phyloP scores from a whole-genome alignment of 2,888 invertebrate species.

The Halocaridina rubra region DNA sequence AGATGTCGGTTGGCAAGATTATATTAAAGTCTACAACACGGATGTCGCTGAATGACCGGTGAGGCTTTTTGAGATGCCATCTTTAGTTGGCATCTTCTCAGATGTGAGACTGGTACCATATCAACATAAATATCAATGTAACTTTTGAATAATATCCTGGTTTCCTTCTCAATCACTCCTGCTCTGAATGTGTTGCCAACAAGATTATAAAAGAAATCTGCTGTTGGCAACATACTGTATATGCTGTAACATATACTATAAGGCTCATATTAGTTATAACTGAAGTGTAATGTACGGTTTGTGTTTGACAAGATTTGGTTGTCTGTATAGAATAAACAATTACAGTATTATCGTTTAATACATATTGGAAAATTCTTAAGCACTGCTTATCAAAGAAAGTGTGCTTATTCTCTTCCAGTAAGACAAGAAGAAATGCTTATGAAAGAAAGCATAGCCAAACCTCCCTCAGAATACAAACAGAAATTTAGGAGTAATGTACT shows the following conservation, averaged over 20 bases:
- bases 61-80: background rate
- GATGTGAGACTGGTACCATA: background rate
- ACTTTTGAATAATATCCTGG: background rate
- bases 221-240: too few relatives aligned
- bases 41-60: slow-evolving; percentile 63
- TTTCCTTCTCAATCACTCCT: slow-evolving; percentile 29
- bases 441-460: slow-evolving; percentile 58
- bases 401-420: slow-evolving; percentile 24
- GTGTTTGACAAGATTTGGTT: too few relatives aligned
- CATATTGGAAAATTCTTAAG: background rate
- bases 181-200: background rate
- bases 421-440: slow-evolving; percentile 37
- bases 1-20: slow-evolving; percentile 63
- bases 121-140: too few relatives aligned
- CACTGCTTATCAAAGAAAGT: slow-evolving; percentile 59
- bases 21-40: slow-evolving; percentile 59
- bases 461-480: too few relatives aligned
- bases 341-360: too few relatives aligned
- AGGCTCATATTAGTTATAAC: too few relatives aligned
- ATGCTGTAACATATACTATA: too few relatives aligned
- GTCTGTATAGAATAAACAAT: too few relatives aligned
- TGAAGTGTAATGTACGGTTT: too few relatives aligned
- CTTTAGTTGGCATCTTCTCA: slow-evolving; percentile 1
- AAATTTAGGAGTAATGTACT: too few relatives aligned
- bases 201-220: slow-evolving; percentile 53